Conservation (phyloP, 2,797 vertebrate genomes). For the Phaenicophaeus curvirostris region DNA sequence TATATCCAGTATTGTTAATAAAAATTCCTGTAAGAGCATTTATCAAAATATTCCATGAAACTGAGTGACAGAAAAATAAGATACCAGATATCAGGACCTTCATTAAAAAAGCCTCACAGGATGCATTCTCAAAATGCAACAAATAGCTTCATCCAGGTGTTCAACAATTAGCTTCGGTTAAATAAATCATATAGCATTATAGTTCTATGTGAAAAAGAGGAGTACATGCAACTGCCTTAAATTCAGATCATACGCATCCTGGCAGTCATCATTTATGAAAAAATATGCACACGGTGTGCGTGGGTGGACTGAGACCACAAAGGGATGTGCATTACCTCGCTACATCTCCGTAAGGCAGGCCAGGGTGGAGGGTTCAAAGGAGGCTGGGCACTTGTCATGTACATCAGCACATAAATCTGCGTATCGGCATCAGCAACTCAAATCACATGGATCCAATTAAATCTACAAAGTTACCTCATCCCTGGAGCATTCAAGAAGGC, state of each 20-base stretch:
- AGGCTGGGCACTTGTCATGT: not conserved
- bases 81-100: not conserved
- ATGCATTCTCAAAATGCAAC: not conserved
- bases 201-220: not conserved
- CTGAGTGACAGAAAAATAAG: not conserved
- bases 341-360: not conserved
- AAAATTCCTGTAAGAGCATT: not conserved
- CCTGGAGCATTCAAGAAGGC: not conserved
- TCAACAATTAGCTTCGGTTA: not conserved
- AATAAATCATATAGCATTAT: not conserved
- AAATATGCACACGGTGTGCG: not conserved
- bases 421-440: not conserved
- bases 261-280: not conserved
- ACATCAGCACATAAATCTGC: not conserved
- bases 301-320: not conserved
- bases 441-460: not conserved
- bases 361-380: not conserved
- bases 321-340: not conserved
- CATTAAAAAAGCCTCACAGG: fast-evolving
- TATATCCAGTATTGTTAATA: not conserved
- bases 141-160: not conserved
- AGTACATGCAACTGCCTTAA: not conserved
- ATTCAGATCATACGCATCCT: not conserved
- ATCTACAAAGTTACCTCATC: not conserved
- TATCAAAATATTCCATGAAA: not conserved